Conservation (phyloP, 1,140 invertebrate genomes). For the Trigoniulus corallinus region DNA sequence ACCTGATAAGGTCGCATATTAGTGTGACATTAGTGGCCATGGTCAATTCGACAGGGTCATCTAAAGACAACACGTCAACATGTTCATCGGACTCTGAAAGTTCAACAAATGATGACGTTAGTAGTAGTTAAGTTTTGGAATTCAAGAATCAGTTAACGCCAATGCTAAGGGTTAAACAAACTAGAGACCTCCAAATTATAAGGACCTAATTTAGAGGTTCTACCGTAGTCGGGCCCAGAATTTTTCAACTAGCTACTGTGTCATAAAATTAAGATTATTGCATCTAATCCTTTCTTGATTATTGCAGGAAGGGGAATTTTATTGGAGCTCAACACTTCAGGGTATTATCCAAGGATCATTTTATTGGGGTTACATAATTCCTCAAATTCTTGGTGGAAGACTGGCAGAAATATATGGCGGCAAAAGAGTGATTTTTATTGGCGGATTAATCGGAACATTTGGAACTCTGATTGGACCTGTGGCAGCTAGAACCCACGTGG, state of each 20-base stretch:
- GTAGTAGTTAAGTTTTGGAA: not conserved
- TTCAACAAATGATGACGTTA: not conserved
- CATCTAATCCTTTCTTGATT: not conserved
- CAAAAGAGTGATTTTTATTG: constrained; percentile 46
- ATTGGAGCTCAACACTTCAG: constrained; percentile 20
- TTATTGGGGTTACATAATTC: constrained; percentile 54
- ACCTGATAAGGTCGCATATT: not conserved
- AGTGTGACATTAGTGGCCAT: constrained; percentile 4
- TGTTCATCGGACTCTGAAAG: no score
- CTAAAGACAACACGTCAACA: not conserved
- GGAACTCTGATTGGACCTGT: constrained; percentile 51
- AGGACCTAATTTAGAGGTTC: no score
- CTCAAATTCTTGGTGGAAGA: constrained; percentile 40
- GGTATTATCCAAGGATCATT: constrained; percentile 45
- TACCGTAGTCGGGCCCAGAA: no score
- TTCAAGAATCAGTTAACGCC: not conserved
- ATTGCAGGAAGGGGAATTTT: constrained; percentile 14
- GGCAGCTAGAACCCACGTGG: constrained; percentile 43
- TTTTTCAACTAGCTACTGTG: no score
- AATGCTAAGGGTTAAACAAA: no score
- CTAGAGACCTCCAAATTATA: no score
- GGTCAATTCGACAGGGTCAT: not conserved
- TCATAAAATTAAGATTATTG: not conserved
- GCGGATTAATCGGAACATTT: constrained; percentile 49
- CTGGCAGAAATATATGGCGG: constrained; percentile 53